Evolutionary conservation across 2,113 vertebrate species (phyloP).

Genomic region (Cacatua alba): DNA sequence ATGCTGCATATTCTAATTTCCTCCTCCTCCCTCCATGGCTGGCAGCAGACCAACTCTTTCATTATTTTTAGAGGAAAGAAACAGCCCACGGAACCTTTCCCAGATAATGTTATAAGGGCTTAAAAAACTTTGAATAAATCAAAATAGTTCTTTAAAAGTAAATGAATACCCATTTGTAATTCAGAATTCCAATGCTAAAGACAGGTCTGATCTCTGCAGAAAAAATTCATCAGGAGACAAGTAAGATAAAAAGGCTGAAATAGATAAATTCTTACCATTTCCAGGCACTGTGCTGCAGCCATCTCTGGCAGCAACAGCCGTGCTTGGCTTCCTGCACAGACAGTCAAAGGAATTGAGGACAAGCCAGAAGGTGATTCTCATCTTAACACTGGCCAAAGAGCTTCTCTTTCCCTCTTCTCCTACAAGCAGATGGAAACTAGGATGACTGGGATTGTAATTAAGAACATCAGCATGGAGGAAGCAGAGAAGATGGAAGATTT

Average conservation of each 20-base stretch:
- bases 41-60: slow-evolving; percentile 47
- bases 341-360: background rate
- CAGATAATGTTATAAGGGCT: background rate
- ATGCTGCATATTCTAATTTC: slow-evolving; percentile 14
- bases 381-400: background rate
- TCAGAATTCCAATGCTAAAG: background rate
- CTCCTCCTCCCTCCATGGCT: background rate
- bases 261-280: background rate
- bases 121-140: background rate
- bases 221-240: background rate
- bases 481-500: background rate
- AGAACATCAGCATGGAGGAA: background rate
- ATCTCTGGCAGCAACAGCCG: background rate
- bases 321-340: background rate
- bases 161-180: background rate
- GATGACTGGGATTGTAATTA: slow-evolving; percentile 8
- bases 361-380: slow-evolving; percentile 15
- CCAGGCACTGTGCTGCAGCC: background rate
- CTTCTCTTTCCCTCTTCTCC: background rate
- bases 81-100: background rate
- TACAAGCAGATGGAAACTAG: background rate
- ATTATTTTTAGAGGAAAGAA: slow-evolving; percentile 25
- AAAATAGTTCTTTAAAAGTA: slow-evolving; percentile 16
- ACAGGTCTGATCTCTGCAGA: slow-evolving; percentile 5
- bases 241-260: background rate